phyloP scores from a whole-genome alignment of 1,140 invertebrate genomes.

The Meloidogyne exigua region DNA sequence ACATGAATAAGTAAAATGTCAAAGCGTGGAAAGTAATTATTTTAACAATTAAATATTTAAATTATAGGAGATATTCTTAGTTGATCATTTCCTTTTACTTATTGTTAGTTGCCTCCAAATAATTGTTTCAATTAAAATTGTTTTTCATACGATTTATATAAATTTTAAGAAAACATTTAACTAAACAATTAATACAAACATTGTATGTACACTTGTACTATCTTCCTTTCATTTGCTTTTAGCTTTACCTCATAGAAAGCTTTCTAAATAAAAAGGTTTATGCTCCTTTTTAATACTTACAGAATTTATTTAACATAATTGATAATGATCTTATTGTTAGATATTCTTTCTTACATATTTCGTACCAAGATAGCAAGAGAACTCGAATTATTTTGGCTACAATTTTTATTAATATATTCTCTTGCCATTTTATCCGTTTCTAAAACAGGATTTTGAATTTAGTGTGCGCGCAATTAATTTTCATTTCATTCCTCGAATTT shows the following conservation, averaged over 20 bases:
- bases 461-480: background rate
- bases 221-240: too few relatives aligned
- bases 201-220: too few relatives aligned
- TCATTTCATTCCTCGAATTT: background rate
- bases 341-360: too few relatives aligned
- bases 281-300: too few relatives aligned
- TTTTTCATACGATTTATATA: background rate
- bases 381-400: background rate
- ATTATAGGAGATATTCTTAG: background rate
- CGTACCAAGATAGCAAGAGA: background rate
- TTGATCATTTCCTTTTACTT: background rate
- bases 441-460: background rate
- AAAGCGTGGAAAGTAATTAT: conserved; percentile 1
- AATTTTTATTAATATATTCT: background rate
- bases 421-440: background rate
- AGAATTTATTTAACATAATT: too few relatives aligned
- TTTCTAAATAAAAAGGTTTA: too few relatives aligned
- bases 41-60: conserved; percentile 1
- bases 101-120: background rate
- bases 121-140: background rate
- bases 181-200: too few relatives aligned
- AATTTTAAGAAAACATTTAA: background rate
- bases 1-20: background rate
- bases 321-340: too few relatives aligned
- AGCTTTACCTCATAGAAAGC: too few relatives aligned